Evolutionary conservation across 2,888 invertebrate species (phyloP), one percentile per base, ranked within the genome.

Genomic region (Hydraecia micacea): DNA sequence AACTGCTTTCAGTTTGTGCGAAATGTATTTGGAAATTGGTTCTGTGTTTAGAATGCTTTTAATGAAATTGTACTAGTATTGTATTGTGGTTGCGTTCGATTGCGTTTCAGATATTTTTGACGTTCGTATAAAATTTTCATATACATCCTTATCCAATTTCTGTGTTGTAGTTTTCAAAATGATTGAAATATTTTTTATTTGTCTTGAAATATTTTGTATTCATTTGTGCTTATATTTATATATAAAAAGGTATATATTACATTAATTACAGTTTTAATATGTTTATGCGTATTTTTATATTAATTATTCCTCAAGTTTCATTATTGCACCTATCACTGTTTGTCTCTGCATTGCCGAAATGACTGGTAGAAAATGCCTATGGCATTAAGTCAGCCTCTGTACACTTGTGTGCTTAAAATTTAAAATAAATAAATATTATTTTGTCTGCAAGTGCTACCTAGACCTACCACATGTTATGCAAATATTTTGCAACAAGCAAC

Each of bases 61-160:
- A 83, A 83, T 78, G 71, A 78, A 78, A 83, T 86, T 71, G 76
- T 68, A n/a, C n/a, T n/a, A n/a, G n/a, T n/a, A 73, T 83, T 66
- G 77, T n/a, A 49, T 73, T 55, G 75, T 15, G 70, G 62, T n/a
- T 75, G 71, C 81, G 66, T 72, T 55, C 25, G 62, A 60, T 52
- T 62, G 79, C 52, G 63, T 66, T 60, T 42, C 1, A 21, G 13
- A 63, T 63, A 69, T 73, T 77, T 82, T 60, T 49, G 63, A 39
- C 1, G 21, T n/a, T 55, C 18, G 63, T 36, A 32, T 32, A 70
- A 52, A 52, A 32, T 62, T 28, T 77, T 66, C 28, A 66, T 70
- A 32, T 52, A 84, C 13, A 49, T 78, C 70, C 49, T 66, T 15
- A 13, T 13, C 18, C 39, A 46, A 39, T 52, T 82, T 60, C 46